Percentiles rank a stretch among this genome's conserved stretches.
These are phyloP conservation scores for Myotis myotis DNA, from an alignment of 2,797 vertebrate species.

Conservation along the genomic window DNA sequence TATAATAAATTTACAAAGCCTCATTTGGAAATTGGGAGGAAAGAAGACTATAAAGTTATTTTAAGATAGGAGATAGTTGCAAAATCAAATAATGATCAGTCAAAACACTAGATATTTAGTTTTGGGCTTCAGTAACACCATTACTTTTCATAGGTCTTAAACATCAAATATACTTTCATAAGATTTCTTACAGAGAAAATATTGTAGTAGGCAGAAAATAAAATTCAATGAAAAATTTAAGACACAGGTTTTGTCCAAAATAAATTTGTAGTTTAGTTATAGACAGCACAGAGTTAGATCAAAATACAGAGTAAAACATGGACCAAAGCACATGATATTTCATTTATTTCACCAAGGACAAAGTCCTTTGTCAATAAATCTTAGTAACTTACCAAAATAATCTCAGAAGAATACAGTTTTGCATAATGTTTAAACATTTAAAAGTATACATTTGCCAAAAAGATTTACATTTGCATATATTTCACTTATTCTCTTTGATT, in stretches of 20 bases:
- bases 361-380: conserved; percentile 28
- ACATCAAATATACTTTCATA: background rate
- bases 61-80: background rate
- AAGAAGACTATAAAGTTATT: background rate
- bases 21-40: background rate
- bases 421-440: background rate
- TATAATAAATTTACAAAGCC: background rate
- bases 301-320: background rate
- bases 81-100: conserved; percentile 30
- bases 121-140: background rate
- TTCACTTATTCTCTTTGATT: background rate
- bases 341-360: background rate
- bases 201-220: background rate
- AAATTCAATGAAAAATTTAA: conserved; percentile 45
- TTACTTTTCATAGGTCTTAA: background rate
- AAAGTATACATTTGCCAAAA: conserved; percentile 19
- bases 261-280: background rate
- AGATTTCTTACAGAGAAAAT: conserved; percentile 26
- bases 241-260: background rate
- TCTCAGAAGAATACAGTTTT: background rate
- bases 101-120: conserved; percentile 32
- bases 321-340: background rate
- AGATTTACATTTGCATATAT: background rate
- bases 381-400: background rate
- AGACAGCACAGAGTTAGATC: background rate